Conservation (phyloP, 35 echinoderm and acorn worm genomes). For the Nesometra sesokonis region DNA sequence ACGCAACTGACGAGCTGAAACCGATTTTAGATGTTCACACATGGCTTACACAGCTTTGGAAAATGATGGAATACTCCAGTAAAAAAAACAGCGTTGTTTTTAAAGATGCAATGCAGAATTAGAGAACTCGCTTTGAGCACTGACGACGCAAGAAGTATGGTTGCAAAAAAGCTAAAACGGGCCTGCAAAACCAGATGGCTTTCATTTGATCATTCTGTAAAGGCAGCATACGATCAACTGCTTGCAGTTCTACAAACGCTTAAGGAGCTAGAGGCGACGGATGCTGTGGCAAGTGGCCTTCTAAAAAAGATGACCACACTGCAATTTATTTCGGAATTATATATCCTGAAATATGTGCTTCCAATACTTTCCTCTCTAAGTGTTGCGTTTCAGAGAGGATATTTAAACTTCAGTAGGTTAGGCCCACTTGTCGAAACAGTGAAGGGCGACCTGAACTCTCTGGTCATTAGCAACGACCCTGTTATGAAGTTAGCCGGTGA, state of each 20-base stretch:
- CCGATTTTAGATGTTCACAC: not conserved
- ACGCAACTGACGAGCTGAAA: slow-evolving; percentile 2
- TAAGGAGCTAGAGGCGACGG: slow-evolving; percentile 1
- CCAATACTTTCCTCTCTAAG: slow-evolving; percentile 3
- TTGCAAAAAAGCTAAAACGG: not conserved
- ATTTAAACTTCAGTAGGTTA: slow-evolving; percentile 9
- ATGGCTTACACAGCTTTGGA: slow-evolving; percentile 4
- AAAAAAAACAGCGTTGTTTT: slow-evolving; percentile 4
- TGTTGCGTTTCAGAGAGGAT: slow-evolving; percentile 1
- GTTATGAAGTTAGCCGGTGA: not conserved
- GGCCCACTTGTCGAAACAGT: not conserved
- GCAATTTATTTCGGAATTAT: not conserved
- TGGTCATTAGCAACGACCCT: not conserved
- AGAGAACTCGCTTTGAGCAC: not conserved
- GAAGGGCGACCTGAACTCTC: not conserved
- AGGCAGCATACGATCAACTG: slow-evolving; percentile 9
- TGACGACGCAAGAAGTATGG: not conserved
- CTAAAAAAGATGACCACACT: slow-evolving; percentile 20
- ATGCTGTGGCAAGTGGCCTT: slow-evolving; percentile 15
- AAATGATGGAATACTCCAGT: slow-evolving; percentile 2
- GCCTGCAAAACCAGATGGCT: slow-evolving; percentile 27
- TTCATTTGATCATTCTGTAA: slow-evolving; percentile 16
- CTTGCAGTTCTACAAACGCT: slow-evolving; percentile 5
- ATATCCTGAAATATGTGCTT: slow-evolving; percentile 11
- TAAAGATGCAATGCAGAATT: slow-evolving; percentile 12